These are phyloP conservation scores for Cranoglanis bouderius DNA, from an alignment of 2,113 vertebrate genomes.

Conservation along the genomic window DNA sequence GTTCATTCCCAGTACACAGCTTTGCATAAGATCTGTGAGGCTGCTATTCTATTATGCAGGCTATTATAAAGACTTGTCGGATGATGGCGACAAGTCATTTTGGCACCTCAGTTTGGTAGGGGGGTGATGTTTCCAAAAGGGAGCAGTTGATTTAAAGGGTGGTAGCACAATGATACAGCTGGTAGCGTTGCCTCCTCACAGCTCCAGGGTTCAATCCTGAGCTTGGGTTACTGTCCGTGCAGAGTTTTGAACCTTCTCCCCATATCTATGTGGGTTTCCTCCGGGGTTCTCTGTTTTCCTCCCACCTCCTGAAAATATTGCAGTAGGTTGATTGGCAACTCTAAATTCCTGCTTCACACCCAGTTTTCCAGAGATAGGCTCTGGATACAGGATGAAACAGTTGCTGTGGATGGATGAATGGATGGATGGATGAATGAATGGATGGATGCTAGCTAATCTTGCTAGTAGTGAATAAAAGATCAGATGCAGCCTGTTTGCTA, in stretches of 20 bases:
- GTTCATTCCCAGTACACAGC: neutral
- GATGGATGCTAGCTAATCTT: neutral
- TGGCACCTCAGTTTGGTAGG: conserved; percentile 54
- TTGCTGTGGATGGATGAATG: neutral
- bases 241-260: neutral
- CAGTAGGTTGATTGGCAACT: neutral
- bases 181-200: neutral
- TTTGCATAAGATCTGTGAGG: neutral
- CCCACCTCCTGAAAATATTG: neutral
- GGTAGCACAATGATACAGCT: neutral
- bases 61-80: conserved; percentile 1
- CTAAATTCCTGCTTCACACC: neutral
- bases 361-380: neutral
- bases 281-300: neutral
- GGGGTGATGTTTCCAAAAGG: neutral
- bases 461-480: neutral
- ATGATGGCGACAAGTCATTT: conserved; percentile 60
- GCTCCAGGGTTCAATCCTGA: neutral
- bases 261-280: neutral
- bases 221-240: too few species aligned
- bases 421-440: neutral
- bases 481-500: neutral
- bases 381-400: neutral
- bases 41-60: neutral
- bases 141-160: neutral